Evolutionary conservation across 2,113 vertebrate genomes (phyloP).

Genomic region (Ivindomyrus marchei): DNA sequence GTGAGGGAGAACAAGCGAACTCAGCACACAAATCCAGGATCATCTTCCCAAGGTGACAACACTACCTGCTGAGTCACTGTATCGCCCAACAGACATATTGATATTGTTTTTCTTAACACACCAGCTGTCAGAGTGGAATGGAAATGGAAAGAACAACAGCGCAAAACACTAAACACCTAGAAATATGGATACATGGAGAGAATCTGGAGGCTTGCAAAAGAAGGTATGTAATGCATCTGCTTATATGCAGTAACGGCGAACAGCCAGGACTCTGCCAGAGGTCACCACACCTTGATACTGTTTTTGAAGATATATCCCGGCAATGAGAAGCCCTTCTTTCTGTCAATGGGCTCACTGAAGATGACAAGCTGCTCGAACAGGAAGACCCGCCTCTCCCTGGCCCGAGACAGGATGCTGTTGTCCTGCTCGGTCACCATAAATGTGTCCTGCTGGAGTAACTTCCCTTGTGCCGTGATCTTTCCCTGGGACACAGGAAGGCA

Average conservation of each 20-base stretch:
- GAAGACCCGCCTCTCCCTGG: constrained; percentile 79
- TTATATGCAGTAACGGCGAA: background rate
- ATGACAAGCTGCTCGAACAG: constrained; percentile 88
- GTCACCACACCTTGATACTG: constrained; percentile 74
- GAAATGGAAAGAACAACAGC: background rate
- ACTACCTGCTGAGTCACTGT: background rate
- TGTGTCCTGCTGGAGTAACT: constrained; percentile 84
- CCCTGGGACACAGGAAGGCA: constrained; percentile 55
- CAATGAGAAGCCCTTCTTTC: constrained; percentile 72
- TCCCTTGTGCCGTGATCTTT: constrained; percentile 85
- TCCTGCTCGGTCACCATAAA: constrained; percentile 78
- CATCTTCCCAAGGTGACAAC: background rate
- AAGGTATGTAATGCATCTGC: background rate
- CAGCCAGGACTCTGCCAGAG: background rate
- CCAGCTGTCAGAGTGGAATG: background rate
- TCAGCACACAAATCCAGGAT: background rate
- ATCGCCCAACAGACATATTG: background rate
- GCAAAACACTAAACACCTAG: background rate
- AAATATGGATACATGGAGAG: background rate
- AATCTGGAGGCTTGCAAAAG: background rate
- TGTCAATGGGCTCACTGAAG: constrained; percentile 83
- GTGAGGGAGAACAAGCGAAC: background rate
- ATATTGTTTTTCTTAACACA: background rate
- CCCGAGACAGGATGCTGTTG: constrained; percentile 68
- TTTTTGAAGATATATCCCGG: constrained; percentile 80